Evolutionary conservation across 2,113 vertebrate genomes (phyloP).

Genomic region (Varanus salvator): DNA sequence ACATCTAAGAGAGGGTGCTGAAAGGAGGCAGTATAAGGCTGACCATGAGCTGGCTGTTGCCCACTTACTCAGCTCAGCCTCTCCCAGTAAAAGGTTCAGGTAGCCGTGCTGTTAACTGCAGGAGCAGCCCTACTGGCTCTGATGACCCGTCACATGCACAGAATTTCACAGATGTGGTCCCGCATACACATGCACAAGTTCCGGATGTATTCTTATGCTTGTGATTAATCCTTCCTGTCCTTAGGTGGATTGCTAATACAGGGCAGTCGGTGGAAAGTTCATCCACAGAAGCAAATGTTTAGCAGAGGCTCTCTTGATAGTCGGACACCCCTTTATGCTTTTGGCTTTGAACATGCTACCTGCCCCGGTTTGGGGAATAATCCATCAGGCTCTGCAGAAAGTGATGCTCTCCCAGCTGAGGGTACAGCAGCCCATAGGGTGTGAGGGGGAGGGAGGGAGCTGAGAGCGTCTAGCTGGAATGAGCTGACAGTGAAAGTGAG

Average conservation of each 20-base stretch:
- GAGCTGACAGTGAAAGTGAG: too few species aligned
- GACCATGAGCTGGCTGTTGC: not conserved
- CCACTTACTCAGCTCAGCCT: not conserved
- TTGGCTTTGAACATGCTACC: too few species aligned
- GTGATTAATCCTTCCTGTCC: not conserved
- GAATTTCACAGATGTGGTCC: not conserved
- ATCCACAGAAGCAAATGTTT: too few species aligned
- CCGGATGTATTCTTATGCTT: not conserved
- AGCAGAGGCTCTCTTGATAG: too few species aligned
- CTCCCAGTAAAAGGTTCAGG: not conserved
- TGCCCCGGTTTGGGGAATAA: too few species aligned
- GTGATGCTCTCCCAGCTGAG: too few species aligned
- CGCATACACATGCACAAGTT: not conserved
- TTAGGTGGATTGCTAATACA: too few species aligned
- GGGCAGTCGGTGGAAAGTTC: not conserved
- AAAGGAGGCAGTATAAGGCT: not conserved
- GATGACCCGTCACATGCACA: not conserved
- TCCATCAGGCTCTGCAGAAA: too few species aligned
- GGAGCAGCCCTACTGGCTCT: not conserved
- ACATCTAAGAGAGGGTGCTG: not conserved
- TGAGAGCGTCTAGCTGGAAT: too few species aligned
- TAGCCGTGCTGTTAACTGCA: not conserved
- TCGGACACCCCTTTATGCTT: too few species aligned
- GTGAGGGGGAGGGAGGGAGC: too few species aligned
- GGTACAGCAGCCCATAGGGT: too few species aligned